Conservation (phyloP, 2,888 invertebrate genomes). For the Furcula furcula region DNA sequence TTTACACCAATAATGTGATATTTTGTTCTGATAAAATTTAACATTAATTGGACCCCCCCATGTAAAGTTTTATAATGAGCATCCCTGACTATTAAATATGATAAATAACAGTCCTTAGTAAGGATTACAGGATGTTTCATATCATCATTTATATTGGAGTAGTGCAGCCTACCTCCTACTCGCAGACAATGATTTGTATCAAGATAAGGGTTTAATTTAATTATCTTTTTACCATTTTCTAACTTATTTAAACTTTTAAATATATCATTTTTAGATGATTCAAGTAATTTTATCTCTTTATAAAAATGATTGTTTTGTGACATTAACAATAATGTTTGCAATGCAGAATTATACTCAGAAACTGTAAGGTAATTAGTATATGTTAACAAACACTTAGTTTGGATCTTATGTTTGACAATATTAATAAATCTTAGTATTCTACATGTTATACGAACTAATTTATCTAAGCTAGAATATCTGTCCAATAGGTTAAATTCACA, state of each 20-base stretch:
- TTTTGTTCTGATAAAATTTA: constrained; percentile 2
- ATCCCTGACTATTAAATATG: not conserved
- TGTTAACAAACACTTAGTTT: no score
- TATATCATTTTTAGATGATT: no score
- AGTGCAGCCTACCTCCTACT: not conserved
- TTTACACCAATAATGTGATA: constrained; percentile 2
- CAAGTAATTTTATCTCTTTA: no score
- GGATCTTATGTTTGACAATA: no score
- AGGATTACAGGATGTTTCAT: not conserved
- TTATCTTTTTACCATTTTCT: not conserved
- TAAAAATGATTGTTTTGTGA: no score
- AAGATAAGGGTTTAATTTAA: not conserved
- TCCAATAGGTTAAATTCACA: no score
- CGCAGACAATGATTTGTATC: not conserved
- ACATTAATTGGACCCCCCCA: constrained; percentile 6
- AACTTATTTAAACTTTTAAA: not conserved
- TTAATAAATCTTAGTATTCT: no score
- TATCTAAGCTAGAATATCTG: no score
- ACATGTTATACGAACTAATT: no score
- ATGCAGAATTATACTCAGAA: no score
- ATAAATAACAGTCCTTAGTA: not conserved
- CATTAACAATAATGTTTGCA: no score
- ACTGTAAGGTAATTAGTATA: no score
- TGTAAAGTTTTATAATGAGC: not conserved
- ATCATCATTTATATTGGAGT: not conserved